A percentile compares a stretch with the other conserved stretches of the same genome.
These are phyloP conservation scores for Elachura formosa DNA, from an alignment of 2,113 vertebrate genomes.

Conservation along the genomic window DNA sequence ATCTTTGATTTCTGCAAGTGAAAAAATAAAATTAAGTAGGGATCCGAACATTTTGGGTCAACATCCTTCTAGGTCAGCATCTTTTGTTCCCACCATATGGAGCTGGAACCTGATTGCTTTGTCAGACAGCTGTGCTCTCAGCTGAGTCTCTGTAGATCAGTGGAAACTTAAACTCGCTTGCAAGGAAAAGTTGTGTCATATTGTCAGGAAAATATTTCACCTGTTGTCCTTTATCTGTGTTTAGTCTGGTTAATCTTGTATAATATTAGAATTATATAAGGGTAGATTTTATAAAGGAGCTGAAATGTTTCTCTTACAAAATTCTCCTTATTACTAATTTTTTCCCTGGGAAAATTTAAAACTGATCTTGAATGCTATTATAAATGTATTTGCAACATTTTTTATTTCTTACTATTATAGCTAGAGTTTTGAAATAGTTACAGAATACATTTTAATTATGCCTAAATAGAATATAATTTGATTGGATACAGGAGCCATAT, in stretches of 20 bases:
- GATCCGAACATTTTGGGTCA: not conserved
- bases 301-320: not conserved
- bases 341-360: not conserved
- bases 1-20: constrained; percentile 77
- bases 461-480: not conserved
- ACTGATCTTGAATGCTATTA: not conserved
- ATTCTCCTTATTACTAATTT: not conserved
- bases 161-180: not conserved
- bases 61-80: not conserved
- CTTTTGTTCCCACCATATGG: not conserved
- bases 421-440: not conserved
- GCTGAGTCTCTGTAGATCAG: not conserved
- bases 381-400: not conserved
- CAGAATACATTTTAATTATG: not conserved
- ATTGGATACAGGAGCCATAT: not conserved
- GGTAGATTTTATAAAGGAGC: not conserved
- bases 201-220: not conserved
- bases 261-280: not conserved
- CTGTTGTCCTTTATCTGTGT: not conserved
- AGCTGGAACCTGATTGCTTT: not conserved
- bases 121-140: fast-evolving
- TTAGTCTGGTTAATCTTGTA: not conserved
- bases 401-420: not conserved
- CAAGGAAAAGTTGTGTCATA: not conserved
- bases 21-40: not conserved